phyloP scores from a whole-genome alignment of 2,113 vertebrate species.

The Vidua chalybeata region DNA sequence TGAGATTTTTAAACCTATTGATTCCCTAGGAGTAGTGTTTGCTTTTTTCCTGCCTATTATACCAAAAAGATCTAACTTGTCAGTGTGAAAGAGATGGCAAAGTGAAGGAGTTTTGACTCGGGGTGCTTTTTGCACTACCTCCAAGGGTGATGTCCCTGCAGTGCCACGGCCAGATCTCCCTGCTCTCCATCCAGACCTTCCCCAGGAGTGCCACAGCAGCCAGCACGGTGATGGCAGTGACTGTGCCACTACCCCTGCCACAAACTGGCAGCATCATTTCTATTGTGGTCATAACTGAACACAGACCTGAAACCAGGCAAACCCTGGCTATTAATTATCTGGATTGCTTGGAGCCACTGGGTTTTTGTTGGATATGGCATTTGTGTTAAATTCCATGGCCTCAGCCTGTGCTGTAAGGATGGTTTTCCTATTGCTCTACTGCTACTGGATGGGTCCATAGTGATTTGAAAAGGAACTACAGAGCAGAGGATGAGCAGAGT shows the following conservation, averaged over 20 bases:
- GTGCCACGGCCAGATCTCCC: fast-evolving
- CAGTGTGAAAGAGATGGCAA: not conserved
- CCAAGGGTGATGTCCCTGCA: not conserved
- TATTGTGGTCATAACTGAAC: not conserved
- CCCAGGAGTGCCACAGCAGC: not conserved
- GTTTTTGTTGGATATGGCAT: not conserved
- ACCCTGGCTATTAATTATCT: not conserved
- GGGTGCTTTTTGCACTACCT: not conserved
- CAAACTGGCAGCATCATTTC: not conserved
- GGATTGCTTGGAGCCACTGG: not conserved
- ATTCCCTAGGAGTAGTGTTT: not conserved
- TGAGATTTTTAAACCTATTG: not conserved
- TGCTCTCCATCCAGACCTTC: not conserved
- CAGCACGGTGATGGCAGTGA: fast-evolving
- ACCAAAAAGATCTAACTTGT: fast-evolving
- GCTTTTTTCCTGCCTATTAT: not conserved
- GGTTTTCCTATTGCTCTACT: not conserved
- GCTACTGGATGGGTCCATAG: not conserved
- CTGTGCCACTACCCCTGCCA: not conserved
- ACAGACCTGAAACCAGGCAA: not conserved
- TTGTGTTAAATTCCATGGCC: not conserved
- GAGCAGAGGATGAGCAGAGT: not conserved
- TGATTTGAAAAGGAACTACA: not conserved
- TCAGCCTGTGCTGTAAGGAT: fast-evolving
- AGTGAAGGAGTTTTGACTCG: not conserved